Base-by-base conservation (phyloP, 2,888 invertebrate species). In the Oscheius sp. region DNA sequence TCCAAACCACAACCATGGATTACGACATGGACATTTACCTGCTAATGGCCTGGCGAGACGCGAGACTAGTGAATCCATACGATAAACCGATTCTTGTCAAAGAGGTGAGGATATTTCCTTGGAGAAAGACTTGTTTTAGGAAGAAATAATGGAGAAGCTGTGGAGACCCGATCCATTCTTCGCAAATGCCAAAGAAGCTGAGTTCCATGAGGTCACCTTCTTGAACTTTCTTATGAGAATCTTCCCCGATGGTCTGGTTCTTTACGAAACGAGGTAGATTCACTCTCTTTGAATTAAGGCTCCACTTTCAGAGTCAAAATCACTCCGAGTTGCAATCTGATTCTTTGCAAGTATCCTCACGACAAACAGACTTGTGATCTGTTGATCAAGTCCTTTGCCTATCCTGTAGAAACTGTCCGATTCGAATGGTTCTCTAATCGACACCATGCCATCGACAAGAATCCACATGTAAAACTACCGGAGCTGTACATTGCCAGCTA, bases 11-110 rank as follows among this genome's bases (percentile, higher is more conserved):
- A 4, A 87, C 88, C 7, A 88, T 88, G 88, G 87, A 88, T 71
- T 88, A 89, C 78, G 89, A 89, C 60, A 89, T 89, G 89, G 89
- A 89, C 70, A 88, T 89, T 2, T 87, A 86, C 60, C 71, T 88
- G 58, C 75, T 86, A 74, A 86, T 89, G 87, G 78, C 86, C 0
- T 89, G 89, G 89, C 77, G 88, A 59, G 89, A 89, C 60, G 85
- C 87, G 0, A 77, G 89, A 1, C 78, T 89, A 5, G 86, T 82
- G 4, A 87, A 89, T 78, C 84, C 85, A 0, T 89, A 85, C 75
- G 84, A 81, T 35, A 84, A 87, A 70, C 86, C 89, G 29, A 88
- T 89, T 73, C 70, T 89, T 29, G 86, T 89, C 5, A 88, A 89
- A 76, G 87, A 86, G 59, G 73, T 73, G 50, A 29, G 50, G 42